Percentiles rank a stretch among this genome's conserved stretches.
Conservation (phyloP, 2,113 vertebrate genomes). For the Canis aureus region DNA sequence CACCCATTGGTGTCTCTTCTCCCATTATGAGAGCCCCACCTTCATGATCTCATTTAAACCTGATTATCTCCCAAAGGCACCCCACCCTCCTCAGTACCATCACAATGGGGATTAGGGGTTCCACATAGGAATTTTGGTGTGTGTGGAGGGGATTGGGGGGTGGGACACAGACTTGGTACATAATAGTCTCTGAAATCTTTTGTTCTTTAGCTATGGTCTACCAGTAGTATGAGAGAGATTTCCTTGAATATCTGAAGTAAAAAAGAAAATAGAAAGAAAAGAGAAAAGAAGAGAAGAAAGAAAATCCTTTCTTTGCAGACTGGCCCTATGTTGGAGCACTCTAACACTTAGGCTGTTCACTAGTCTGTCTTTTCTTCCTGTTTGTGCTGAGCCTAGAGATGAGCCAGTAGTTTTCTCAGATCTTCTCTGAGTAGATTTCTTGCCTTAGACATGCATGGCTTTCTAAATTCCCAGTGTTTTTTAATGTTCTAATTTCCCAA, state of each 20-base stretch:
- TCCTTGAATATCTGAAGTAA: not conserved
- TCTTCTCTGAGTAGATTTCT: not conserved
- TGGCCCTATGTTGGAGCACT: not conserved
- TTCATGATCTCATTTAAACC: not conserved
- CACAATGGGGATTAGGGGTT: not conserved
- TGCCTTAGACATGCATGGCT: not conserved
- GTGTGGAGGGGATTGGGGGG: too few species aligned
- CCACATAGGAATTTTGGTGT: not conserved
- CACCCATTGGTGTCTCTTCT: not conserved
- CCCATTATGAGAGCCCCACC: not conserved
- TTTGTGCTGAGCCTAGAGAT: not conserved
- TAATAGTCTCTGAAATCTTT: not conserved
- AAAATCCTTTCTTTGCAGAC: not conserved
- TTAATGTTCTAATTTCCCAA: not conserved
- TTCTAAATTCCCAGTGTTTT: conserved; percentile 9
- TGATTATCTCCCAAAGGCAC: not conserved
- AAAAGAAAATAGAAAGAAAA: not conserved
- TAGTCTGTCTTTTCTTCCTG: not conserved
- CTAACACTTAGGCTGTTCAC: not conserved
- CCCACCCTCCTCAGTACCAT: not conserved
- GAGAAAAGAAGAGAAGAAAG: not conserved
- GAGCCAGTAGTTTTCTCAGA: not conserved
- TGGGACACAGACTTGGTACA: not conserved
- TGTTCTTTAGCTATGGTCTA: not conserved
- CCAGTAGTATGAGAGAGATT: not conserved